Percentiles rank a stretch among this genome's conserved stretches.
Conservation (phyloP, 2,888 invertebrate species). For the Megalurothrips usitatus region DNA sequence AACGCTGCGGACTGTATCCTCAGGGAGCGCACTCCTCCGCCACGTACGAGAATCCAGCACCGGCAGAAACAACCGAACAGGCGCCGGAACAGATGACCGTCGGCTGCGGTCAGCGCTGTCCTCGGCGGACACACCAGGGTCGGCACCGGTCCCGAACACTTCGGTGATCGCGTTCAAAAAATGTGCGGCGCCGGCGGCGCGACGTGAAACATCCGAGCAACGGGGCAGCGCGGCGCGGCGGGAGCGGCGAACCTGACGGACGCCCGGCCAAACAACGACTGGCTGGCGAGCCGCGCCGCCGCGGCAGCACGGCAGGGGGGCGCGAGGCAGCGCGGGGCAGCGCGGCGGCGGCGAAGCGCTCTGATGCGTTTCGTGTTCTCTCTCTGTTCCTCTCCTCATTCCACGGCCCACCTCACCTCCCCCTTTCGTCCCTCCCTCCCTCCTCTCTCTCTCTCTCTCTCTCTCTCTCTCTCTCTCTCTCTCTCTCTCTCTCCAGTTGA, state of each 20-base stretch:
- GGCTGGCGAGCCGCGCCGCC: neutral
- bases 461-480: neutral
- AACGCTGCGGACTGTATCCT: too few relatives aligned
- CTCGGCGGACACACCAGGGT: too few relatives aligned
- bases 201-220: too few relatives aligned
- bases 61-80: neutral
- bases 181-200: too few relatives aligned
- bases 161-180: too few relatives aligned
- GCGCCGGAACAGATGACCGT: too few relatives aligned
- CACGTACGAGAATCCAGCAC: too few relatives aligned
- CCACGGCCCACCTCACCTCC: neutral
- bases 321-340: neutral
- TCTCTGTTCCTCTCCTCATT: neutral
- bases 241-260: neutral
- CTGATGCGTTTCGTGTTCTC: constrained; percentile 4
- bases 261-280: neutral
- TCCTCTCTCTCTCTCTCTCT: neutral
- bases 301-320: neutral
- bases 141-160: too few relatives aligned
- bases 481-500: neutral
- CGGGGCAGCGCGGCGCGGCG: neutral
- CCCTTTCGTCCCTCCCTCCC: neutral
- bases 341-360: neutral
- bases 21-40: too few relatives aligned
- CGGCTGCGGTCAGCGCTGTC: too few relatives aligned